A percentile compares a stretch with the other conserved stretches of the same genome.
Conservation (phyloP, 2,888 invertebrate species). For the Drosophila birchii region DNA sequence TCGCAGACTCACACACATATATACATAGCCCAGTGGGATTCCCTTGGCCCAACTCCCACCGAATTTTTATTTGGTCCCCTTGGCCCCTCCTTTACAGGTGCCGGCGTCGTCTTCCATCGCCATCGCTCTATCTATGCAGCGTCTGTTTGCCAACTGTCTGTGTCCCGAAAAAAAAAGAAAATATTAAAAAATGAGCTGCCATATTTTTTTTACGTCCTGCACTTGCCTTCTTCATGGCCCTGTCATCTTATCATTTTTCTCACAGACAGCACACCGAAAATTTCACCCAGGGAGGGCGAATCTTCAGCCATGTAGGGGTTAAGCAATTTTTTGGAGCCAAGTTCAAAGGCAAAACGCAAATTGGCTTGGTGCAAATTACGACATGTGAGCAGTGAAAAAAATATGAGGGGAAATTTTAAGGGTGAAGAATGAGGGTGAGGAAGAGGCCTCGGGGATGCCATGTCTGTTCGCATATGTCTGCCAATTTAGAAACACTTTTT, state of each 20-base stretch:
- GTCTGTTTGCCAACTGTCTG: slow-evolving; percentile 75
- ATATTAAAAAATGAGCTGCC: slow-evolving; percentile 75
- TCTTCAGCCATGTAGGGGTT: slow-evolving; percentile 59
- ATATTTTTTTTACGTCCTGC: slow-evolving; percentile 55
- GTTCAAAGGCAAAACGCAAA: slow-evolving; percentile 74
- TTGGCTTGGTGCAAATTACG: slow-evolving; percentile 72
- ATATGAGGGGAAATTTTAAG: slow-evolving; percentile 1
- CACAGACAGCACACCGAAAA: slow-evolving; percentile 50
- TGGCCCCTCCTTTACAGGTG: slow-evolving; percentile 56
- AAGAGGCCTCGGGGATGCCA: slow-evolving; percentile 30
- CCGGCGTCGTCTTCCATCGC: slow-evolving; percentile 20
- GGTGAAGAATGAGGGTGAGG: slow-evolving; percentile 5
- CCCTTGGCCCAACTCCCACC: slow-evolving; percentile 5
- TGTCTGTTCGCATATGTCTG: slow-evolving; percentile 49
- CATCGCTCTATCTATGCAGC: slow-evolving; percentile 44
- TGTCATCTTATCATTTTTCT: slow-evolving; percentile 80
- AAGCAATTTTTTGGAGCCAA: slow-evolving; percentile 67
- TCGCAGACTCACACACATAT: slow-evolving; percentile 52
- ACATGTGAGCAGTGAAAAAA: slow-evolving; percentile 56
- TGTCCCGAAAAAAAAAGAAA: slow-evolving; percentile 39
- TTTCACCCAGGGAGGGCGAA: background rate
- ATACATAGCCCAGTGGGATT: slow-evolving; percentile 2
- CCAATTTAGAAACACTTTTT: slow-evolving; percentile 78
- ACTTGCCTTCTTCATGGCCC: slow-evolving; percentile 62
- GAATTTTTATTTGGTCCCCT: slow-evolving; percentile 54